A percentile compares a stretch with the other conserved stretches of the same genome.
phyloP scores from a whole-genome alignment of 2,113 vertebrate species.

The Callopanchax toddi region DNA sequence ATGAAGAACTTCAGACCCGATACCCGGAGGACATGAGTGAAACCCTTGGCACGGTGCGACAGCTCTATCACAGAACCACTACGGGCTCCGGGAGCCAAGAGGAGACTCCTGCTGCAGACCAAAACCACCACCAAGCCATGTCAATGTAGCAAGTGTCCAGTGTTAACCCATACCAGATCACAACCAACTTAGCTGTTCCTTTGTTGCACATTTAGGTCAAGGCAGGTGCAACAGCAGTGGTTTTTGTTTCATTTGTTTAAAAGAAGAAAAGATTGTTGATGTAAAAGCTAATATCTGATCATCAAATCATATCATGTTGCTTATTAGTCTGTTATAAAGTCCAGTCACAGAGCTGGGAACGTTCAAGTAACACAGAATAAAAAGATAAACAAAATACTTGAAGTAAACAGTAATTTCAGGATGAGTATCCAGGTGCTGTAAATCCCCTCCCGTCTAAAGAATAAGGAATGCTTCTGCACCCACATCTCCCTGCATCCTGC shows the following conservation, averaged over 20 bases:
- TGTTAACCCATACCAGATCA: background rate
- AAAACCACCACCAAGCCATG: constrained; percentile 49
- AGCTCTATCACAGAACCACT: constrained; percentile 82
- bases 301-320: background rate
- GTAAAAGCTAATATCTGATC: no score
- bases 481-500: constrained; percentile 29
- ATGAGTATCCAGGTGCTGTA: constrained; percentile 38
- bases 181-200: constrained; percentile 26
- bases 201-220: constrained; percentile 7
- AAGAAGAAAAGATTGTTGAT: background rate
- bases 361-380: background rate
- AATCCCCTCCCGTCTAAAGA: constrained; percentile 23
- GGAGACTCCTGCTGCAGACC: constrained; percentile 45
- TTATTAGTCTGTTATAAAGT: constrained; percentile 14
- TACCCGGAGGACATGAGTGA: constrained; percentile 89
- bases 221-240: background rate
- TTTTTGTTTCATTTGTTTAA: background rate
- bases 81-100: constrained; percentile 37
- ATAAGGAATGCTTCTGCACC: constrained; percentile 51
- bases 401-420: constrained; percentile 16
- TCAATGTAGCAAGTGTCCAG: constrained; percentile 43
- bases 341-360: background rate
- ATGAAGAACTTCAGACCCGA: constrained; percentile 87
- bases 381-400: background rate
- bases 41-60: constrained; percentile 81